Evolutionary conservation across 2,113 vertebrate genomes (phyloP).

Genomic region (Hemiprocne comata): DNA sequence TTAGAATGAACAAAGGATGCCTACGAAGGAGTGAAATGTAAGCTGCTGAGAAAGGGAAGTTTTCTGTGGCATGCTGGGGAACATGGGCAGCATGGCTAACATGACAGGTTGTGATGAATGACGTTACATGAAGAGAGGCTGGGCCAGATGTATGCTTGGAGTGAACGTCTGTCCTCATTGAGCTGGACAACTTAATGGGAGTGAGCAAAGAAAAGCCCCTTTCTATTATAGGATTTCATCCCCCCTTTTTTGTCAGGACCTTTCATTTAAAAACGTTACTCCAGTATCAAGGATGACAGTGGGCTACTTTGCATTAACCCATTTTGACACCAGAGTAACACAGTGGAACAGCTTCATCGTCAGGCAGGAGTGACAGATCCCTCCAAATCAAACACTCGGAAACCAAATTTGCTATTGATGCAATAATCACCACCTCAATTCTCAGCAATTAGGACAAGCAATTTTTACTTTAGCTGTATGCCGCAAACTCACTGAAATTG

Average conservation of each 20-base stretch:
- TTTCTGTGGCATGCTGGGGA: conserved; percentile 31
- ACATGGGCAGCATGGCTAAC: background rate
- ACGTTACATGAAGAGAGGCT: background rate
- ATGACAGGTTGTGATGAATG: conserved; percentile 49
- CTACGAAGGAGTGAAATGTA: conserved; percentile 20
- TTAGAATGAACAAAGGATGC: conserved; percentile 12
- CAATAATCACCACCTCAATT: conserved; percentile 3
- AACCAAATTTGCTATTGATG: background rate
- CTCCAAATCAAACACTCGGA: background rate
- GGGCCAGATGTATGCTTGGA: conserved; percentile 48
- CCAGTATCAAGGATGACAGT: background rate
- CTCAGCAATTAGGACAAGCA: background rate
- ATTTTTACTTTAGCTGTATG: background rate
- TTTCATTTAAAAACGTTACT: background rate
- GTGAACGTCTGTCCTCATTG: background rate
- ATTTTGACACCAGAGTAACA: background rate
- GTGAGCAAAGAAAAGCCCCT: background rate
- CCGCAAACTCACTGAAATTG: background rate
- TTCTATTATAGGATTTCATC: background rate
- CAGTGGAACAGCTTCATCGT: background rate
- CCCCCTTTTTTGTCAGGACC: background rate
- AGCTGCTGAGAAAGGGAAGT: conserved; percentile 67
- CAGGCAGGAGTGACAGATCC: background rate
- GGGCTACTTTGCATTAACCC: background rate
- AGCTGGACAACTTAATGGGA: background rate